Evolutionary conservation across 2,797 vertebrate species (phyloP).

Genomic region (Hozukius guyotensis): DNA sequence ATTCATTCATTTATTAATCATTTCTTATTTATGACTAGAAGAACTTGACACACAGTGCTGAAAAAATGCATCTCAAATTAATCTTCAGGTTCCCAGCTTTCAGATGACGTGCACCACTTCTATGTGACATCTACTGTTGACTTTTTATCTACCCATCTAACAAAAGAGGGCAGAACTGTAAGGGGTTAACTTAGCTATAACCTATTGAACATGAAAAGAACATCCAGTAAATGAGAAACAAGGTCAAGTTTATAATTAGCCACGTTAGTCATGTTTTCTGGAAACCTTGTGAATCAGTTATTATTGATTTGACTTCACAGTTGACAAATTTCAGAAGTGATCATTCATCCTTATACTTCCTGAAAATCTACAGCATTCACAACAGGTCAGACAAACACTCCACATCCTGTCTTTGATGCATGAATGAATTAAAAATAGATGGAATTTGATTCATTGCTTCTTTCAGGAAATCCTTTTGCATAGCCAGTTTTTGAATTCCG

Average conservation of each 20-base stretch:
- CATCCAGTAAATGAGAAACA: background rate
- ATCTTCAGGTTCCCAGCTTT: too few species aligned
- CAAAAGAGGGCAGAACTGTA: too few species aligned
- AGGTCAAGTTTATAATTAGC: background rate
- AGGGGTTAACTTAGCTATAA: background rate
- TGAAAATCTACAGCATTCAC: background rate
- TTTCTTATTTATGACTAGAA: too few species aligned
- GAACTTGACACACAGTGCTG: too few species aligned
- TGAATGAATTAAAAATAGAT: background rate
- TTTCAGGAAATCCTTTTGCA: conserved; percentile 13
- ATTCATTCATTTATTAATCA: too few species aligned
- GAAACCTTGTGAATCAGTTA: conserved; percentile 10
- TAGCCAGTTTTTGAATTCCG: background rate
- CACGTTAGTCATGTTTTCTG: background rate
- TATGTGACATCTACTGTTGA: too few species aligned
- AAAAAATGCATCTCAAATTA: too few species aligned
- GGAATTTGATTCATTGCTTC: background rate
- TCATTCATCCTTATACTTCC: background rate
- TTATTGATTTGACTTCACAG: background rate
- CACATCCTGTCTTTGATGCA: conserved; percentile 1
- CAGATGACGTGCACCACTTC: too few species aligned
- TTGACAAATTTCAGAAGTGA: background rate
- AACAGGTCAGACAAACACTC: background rate
- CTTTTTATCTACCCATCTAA: too few species aligned
- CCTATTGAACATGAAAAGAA: background rate